Evolutionary conservation across 1,140 invertebrate genomes (phyloP), one percentile per base, ranked within the genome.

Genomic region (Onthophagus taurus): DNA sequence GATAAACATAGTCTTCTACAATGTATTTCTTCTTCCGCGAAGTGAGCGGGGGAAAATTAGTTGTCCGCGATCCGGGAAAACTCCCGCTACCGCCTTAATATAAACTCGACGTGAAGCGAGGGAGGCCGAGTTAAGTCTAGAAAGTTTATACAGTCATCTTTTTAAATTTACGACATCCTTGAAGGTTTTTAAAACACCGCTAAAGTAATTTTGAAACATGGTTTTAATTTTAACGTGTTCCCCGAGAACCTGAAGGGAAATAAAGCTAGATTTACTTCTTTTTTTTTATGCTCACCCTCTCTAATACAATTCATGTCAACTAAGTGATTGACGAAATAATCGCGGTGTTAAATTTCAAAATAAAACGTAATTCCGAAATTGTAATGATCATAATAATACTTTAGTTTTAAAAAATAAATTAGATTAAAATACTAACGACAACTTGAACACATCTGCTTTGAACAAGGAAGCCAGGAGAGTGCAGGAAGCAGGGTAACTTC

Each of bases 1-100:
- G 59, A 63, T 61, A 63, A 63, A 63, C 61, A 63, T 61, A 53
- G 54, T 60, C 52, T 50, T 51, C 49, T 50, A 53, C 51, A 53
- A 52, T 55, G 53, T 57, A 46, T 31, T 44, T 33, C 13, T 13
- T n/a, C 39, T 42, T 26, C n/a, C n/a, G n/a, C n/a, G n/a, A n/a
- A n/a, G n/a, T n/a, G 33, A 26, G 23, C 6, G n/a, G 6, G 23
- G 6, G 6, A 13, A 13, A 33, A 33, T 43, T 31, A 43, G 18
- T 43, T 43, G 31, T 44, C 33, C 34, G 19, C 42, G 29, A 19
- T n/a, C n/a, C 9, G 29, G n/a, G 9, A 12, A 2, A 30, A 13
- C 7, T 34, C 17, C 1, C 6, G 1, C 3, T 18, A 7, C 31
- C 1, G 6, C 31, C 31, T 18, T 17, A 16, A 18, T 34, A 34